phyloP scores from a whole-genome alignment of 2,113 vertebrate species.

The Microcebus murinus region DNA sequence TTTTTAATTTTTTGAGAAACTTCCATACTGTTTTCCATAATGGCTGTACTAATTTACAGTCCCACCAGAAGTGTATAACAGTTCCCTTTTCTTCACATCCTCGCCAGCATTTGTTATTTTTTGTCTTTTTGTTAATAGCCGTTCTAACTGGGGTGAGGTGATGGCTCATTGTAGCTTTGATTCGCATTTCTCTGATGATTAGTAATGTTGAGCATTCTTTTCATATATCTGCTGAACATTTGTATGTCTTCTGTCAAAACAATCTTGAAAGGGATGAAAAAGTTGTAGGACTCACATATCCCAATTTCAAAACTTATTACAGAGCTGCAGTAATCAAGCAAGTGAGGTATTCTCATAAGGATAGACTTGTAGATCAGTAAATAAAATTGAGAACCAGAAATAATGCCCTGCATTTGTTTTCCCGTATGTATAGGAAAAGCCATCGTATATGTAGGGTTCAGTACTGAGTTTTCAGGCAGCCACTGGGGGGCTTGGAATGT shows the following conservation, averaged over 20 bases:
- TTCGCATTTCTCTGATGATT: not conserved
- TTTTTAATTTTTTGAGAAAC: not conserved
- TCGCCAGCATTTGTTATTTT: not conserved
- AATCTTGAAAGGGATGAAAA: conserved; percentile 14
- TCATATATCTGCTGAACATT: not conserved
- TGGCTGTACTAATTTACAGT: not conserved
- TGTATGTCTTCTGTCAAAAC: not conserved
- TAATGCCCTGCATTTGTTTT: not conserved
- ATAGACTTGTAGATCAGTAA: not conserved
- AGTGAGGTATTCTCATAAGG: not conserved
- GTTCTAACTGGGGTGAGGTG: not conserved
- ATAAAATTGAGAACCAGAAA: not conserved
- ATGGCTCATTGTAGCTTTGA: not conserved
- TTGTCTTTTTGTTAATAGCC: not conserved
- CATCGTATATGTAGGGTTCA: not conserved
- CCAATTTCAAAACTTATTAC: conserved; percentile 11
- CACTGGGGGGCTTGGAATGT: not conserved
- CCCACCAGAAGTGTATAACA: not conserved
- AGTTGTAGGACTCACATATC: not conserved
- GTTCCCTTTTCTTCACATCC: not conserved
- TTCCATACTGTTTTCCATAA: not conserved
- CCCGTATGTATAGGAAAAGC: not conserved
- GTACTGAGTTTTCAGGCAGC: not conserved
- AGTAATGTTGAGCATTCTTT: not conserved
- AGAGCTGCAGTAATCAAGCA: not conserved